Evolutionary conservation across 2,888 invertebrate species (phyloP).

Genomic region (Morpho achilles): DNA sequence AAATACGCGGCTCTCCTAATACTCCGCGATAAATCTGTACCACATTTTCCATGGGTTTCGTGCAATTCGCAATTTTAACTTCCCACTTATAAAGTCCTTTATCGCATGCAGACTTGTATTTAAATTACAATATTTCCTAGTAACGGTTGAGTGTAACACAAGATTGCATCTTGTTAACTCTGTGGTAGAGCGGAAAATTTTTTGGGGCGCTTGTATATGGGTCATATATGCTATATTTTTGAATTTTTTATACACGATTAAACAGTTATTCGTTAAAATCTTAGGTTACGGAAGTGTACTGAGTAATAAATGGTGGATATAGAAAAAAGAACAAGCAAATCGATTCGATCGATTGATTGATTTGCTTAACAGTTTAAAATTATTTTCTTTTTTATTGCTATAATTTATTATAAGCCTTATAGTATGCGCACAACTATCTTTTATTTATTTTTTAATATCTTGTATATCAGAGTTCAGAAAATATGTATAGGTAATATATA

Average conservation of each 20-base stretch:
- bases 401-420: too few relatives aligned
- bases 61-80: conserved; percentile 56
- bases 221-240: conserved; percentile 41
- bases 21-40: conserved; percentile 66
- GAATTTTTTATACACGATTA: conserved; percentile 38
- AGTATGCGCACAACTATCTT: too few relatives aligned
- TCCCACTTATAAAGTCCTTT: conserved; percentile 57
- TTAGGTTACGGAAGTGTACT: conserved; percentile 33
- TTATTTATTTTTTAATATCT: too few relatives aligned
- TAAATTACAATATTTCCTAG: conserved; percentile 36
- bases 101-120: conserved; percentile 39
- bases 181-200: conserved; percentile 41
- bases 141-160: conserved; percentile 27
- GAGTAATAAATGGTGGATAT: conserved; percentile 27
- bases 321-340: background rate
- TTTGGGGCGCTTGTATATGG: conserved; percentile 34
- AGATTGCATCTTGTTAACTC: conserved; percentile 36
- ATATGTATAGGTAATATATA: too few relatives aligned
- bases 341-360: too few relatives aligned
- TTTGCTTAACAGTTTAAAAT: too few relatives aligned
- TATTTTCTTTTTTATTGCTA: too few relatives aligned
- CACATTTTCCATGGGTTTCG: conserved; percentile 46
- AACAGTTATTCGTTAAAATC: conserved; percentile 38
- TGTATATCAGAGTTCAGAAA: too few relatives aligned
- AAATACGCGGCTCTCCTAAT: conserved; percentile 71